phyloP scores from a whole-genome alignment of 2,113 vertebrate species.

The Cettia cetti region DNA sequence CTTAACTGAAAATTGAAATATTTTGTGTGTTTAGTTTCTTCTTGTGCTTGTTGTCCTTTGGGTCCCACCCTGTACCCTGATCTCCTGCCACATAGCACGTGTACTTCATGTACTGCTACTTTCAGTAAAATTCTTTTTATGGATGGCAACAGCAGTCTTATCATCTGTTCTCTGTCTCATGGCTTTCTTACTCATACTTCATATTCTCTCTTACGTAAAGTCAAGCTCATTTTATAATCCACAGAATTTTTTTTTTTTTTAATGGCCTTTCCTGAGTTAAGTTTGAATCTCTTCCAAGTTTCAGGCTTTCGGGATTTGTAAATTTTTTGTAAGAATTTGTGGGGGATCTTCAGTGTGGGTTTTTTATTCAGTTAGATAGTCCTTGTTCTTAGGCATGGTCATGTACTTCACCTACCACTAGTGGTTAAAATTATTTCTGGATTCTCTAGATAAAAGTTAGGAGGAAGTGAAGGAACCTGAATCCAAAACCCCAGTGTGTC shows the following conservation, averaged over 20 bases:
- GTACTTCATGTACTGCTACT: background rate
- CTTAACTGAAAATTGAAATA: slow-evolving; percentile 49
- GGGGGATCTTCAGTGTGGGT: background rate
- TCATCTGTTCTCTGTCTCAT: background rate
- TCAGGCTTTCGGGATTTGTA: background rate
- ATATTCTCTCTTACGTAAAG: background rate
- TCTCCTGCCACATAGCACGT: background rate
- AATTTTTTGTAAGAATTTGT: background rate
- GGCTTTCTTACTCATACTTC: background rate
- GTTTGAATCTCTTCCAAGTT: background rate
- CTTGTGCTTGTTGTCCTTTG: background rate
- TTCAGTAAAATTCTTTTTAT: background rate
- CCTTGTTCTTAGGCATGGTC: background rate
- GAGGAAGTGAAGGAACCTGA: background rate
- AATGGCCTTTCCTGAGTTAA: background rate
- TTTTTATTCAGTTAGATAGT: background rate
- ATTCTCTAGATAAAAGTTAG: background rate
- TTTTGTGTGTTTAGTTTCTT: background rate
- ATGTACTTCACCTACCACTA: background rate
- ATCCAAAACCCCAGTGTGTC: background rate
- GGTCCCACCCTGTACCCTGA: background rate
- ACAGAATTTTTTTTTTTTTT: background rate
- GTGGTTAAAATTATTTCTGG: background rate
- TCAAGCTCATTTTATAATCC: background rate
- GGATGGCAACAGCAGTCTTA: background rate